These are phyloP conservation scores for Dipodomys stephensi DNA, from an alignment of 2,113 vertebrate species.

Conservation along the genomic window DNA sequence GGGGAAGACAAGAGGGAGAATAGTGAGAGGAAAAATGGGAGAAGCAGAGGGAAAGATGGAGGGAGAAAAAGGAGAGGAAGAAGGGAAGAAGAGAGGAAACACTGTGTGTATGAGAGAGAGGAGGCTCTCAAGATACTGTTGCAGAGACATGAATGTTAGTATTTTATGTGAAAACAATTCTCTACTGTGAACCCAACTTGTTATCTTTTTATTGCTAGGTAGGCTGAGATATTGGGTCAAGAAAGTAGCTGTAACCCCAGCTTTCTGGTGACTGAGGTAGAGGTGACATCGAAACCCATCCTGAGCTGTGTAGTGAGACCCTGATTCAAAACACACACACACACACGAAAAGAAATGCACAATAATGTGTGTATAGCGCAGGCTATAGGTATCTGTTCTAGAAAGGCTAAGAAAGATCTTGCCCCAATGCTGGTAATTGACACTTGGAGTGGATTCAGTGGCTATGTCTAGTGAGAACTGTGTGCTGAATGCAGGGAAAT, in stretches of 20 bases:
- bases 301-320: too few species aligned
- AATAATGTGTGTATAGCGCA: neutral
- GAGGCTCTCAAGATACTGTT: neutral
- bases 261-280: too few species aligned
- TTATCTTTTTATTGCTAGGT: neutral
- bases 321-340: too few species aligned
- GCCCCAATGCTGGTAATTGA: too few species aligned
- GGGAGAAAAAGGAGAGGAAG: too few species aligned
- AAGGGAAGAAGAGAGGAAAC: neutral
- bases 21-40: too few species aligned
- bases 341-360: neutral
- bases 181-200: neutral
- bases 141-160: neutral
- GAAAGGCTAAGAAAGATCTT: too few species aligned
- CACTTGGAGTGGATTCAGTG: neutral
- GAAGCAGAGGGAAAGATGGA: too few species aligned
- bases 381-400: too few species aligned
- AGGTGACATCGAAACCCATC: too few species aligned
- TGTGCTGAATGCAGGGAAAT: neutral
- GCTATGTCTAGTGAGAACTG: neutral
- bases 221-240: constrained; percentile 12
- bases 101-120: neutral
- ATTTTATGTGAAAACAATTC: neutral
- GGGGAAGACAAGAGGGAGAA: too few species aligned
- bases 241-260: neutral